Base-by-base conservation (phyloP, 2,888 invertebrate species). In the Thereva nobilitata region DNA sequence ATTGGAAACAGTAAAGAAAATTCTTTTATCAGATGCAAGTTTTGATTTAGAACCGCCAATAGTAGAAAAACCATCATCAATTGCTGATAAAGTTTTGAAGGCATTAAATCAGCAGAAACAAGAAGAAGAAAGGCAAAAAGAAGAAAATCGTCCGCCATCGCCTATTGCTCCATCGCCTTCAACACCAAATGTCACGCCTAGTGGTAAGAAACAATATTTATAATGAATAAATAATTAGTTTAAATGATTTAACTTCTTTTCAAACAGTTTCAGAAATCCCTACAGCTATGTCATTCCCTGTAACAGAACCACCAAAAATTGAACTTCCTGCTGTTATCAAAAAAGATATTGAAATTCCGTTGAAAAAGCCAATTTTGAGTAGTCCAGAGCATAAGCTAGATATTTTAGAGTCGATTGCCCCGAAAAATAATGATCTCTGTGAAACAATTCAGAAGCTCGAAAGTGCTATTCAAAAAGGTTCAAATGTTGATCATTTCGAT, bases 401-500 rank as follows among this genome's bases (percentile, higher is more conserved):
- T 61, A 77, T 81, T 47, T 70, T 81, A 8, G 80, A 81, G 61
- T 76, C 80, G 12, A 75, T 80, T 66, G 71, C 76, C 35, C 77
- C 77, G 0, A 86, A 84, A 71, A 86, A 86, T 69, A 86, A 85
- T 72, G 86, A 86, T 44, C 76, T 87, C 8, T 86, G 84, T 71
- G 87, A 86, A 70, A 87, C 86, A 1, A 87, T 87, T 74, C 86
- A 86, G 76, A 87, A 87, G 74, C 75, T 87, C 37, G 81, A 81
- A 70, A 79, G 79, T 67, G 81, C 78, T 59, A 80, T 65, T 34
- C 71, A 72, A 41, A 70, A 72, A 42, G 66, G 71, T 9, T 66
- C 72, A 34, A 72, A 68, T 38, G 71, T 72, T 69, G 78, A 56
- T 70, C 72, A 74, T 50, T 77, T 79, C 38, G 86, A 85, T 47